Evolutionary conservation across 30 jellyfish, hydroid and myxozoan genomes (phyloP).

Genomic region (Sanderia malayensis): DNA sequence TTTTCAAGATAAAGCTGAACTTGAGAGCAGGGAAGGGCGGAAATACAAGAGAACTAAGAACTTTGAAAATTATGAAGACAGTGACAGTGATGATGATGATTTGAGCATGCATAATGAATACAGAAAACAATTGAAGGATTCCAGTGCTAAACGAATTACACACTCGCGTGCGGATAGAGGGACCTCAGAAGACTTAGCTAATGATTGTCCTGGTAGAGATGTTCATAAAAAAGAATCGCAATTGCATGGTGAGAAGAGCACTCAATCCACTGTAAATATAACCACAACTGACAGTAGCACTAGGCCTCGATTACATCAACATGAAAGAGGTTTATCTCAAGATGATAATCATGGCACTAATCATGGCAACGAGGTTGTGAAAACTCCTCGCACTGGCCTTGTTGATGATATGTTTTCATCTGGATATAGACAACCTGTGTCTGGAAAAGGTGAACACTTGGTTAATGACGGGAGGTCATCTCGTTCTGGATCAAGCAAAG

Average conservation of each 20-base stretch:
- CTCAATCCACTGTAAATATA: background rate
- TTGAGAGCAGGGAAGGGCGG: conserved; percentile 12
- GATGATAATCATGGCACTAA: background rate
- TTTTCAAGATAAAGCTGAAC: background rate
- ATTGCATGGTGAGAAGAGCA: background rate
- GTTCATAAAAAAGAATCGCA: background rate
- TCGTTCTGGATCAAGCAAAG: background rate
- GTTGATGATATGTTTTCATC: conserved; percentile 10
- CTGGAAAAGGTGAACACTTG: conserved; percentile 9
- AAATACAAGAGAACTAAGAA: background rate
- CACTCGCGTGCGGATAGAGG: background rate
- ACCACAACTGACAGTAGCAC: background rate
- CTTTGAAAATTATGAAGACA: conserved; percentile 9
- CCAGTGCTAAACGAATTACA: background rate
- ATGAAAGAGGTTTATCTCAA: background rate
- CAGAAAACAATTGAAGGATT: background rate
- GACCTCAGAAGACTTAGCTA: too few relatives aligned
- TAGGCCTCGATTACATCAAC: background rate
- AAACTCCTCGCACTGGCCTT: background rate
- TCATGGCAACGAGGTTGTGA: background rate
- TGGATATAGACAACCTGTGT: conserved; percentile 23
- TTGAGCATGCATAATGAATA: background rate
- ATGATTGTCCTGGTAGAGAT: too few relatives aligned
- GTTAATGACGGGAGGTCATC: background rate
- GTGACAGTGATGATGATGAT: conserved; percentile 12